Evolutionary conservation across 2,797 vertebrate genomes (phyloP).

Genomic region (Thaleichthys pacificus): DNA sequence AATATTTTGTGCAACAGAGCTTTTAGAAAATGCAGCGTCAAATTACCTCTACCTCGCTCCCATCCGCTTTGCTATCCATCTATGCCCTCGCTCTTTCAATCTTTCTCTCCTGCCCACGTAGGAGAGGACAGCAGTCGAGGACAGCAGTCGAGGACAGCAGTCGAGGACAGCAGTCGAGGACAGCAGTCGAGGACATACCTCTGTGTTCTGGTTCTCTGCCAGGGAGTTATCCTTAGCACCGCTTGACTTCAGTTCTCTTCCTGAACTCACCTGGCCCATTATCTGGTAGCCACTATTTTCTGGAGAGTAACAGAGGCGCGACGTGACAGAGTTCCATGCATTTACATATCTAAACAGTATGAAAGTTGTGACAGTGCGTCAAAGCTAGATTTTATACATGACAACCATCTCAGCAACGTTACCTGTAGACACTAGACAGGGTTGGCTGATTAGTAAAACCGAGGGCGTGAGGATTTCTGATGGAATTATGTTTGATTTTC

Average conservation of each 20-base stretch:
- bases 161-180: not conserved
- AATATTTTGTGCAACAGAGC: constrained; percentile 39
- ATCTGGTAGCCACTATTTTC: not conserved
- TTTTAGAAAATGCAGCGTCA: not conserved
- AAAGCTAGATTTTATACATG: not conserved
- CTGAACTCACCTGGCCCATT: not conserved
- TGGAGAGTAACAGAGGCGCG: too few relatives aligned
- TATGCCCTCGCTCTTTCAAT: not conserved
- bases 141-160: not conserved
- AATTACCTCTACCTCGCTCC: not conserved
- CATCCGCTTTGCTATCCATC: too few relatives aligned
- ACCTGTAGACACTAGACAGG: not conserved
- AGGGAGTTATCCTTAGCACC: not conserved
- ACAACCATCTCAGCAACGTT: not conserved
- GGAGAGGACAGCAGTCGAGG: not conserved
- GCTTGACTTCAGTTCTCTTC: not conserved
- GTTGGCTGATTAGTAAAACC: not conserved
- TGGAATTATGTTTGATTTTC: constrained; percentile 16
- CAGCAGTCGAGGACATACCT: not conserved
- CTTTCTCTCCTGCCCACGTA: not conserved
- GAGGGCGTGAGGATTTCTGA: not conserved
- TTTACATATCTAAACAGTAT: constrained; percentile 30
- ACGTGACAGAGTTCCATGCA: constrained; percentile 27
- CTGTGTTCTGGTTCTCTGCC: not conserved
- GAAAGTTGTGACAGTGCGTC: not conserved